Base-by-base conservation (phyloP, 2,113 vertebrate species). In the Stigmatopora nigra region DNA sequence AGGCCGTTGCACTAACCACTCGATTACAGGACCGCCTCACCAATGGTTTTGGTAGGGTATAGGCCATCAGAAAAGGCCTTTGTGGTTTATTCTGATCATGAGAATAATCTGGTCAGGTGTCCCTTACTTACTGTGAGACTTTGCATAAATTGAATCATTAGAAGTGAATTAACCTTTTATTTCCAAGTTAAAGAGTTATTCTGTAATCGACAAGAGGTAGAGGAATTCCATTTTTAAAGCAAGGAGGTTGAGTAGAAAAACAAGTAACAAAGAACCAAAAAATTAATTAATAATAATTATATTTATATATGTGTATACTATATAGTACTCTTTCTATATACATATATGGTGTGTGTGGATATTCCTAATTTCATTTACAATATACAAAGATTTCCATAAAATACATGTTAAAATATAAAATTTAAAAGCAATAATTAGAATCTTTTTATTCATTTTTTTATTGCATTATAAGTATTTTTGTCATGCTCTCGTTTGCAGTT, bases 61-160 rank as follows among this genome's bases (percentile, higher is more conserved):
- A 51, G 17, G 17, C 8, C 49, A 51, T 7, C 7, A 7, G n/a
- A 11, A 10, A 52, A 48, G 48, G 49, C 17, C n/a, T 52, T 19
- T n/a, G 2, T 20, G n/a, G 49, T 51, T n/a, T 16, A 52, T 52
- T 52, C 7, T 19, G 2, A 52, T 52, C n/a, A 8, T 20, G n/a
- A 17, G n/a, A 58, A 57, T 65, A 20, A 56, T 73, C 60, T 15
- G 15, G 55, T 61, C 55, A 44, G 53, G 15, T 31, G 0, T 44
- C 36, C 45, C 61, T 36, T 11, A 17, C 65, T 41, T 75, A 66
- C 63, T 48, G 62, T 41, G 66, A 60, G 17, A 51, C 16, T 6
- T 51, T 51, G 49, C 49, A 51, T 51, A 10, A 51, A 19, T n/a
- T 9, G 7, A 19, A 8, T 19, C 1, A 17, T 51, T 51, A n/a